Base-by-base conservation (phyloP, 2,797 vertebrate genomes). In the Ciconia nigra region DNA sequence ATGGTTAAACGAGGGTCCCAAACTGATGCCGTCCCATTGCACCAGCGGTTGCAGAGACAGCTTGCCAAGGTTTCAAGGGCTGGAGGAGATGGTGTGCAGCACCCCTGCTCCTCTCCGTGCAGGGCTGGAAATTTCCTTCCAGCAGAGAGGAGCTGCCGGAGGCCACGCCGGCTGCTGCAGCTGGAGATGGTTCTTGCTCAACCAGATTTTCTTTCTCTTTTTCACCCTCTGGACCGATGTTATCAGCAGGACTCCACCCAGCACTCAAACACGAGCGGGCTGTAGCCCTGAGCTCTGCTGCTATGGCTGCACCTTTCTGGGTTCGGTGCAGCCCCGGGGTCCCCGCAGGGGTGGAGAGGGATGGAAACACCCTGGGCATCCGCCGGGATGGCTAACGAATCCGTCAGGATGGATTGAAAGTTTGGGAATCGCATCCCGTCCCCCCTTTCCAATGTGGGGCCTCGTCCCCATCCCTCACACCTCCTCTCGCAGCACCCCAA, bases 151-250 rank as follows among this genome's bases (percentile, higher is more conserved):
- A 83, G 89, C 35, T 0, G 13, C 81, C 10, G 0, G 61, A 84
- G 90, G 91, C 90, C 61, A 74, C 0, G 1, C 13, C 2, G 15
- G 62, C 82, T 76, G 82, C 81, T 71, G 79, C 82, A 78, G 82
- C 80, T 93, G 58, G 58, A 86, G 81, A 62, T 0, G 8, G 42
- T 87, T 94, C 97, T 96, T 80, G 96, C 63, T 91, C 57, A 12
- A 94, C 86, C 67, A 86, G 95, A 87, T 96, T 94, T 95, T 87
- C 88, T 7, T 47, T 93, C 73, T 67, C 70, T 62, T 83, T 93
- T 91, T 67, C 47, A 72, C 66, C 90, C 89, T 73, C 59, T 1
- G 19, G 93, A 67, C 49, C 0, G 58, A 91, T 94, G 67, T 52
- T 79, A 90, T 91, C 66, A 4, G 70, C 66, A 42, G n/a, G 55